Percentiles rank a stretch among this genome's conserved stretches.
phyloP scores from a whole-genome alignment of 2,888 invertebrate genomes.

The Lasioglossum zephyrum region DNA sequence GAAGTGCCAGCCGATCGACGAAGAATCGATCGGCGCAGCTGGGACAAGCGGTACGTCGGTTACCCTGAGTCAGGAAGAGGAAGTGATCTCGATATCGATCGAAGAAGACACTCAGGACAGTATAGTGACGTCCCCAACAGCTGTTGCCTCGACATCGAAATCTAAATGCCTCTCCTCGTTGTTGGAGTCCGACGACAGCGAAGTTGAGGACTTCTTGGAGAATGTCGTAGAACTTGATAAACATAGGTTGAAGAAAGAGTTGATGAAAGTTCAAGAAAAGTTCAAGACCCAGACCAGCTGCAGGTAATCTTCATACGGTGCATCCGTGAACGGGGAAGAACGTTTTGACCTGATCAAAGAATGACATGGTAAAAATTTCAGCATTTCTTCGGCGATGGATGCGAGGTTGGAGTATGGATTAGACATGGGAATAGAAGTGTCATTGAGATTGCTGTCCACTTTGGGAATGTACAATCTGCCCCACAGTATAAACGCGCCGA shows the following conservation, averaged over 20 bases:
- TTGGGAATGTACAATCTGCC: constrained; percentile 88
- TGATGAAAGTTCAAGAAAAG: constrained; percentile 47
- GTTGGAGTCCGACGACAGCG: constrained; percentile 93
- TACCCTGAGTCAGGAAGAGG: constrained; percentile 77
- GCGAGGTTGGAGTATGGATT: constrained; percentile 92
- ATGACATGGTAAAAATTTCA: constrained; percentile 59
- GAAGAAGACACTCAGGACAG: constrained; percentile 82
- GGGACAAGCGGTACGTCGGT: constrained; percentile 75
- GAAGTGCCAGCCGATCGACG: constrained; percentile 77
- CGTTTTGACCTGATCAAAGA: not conserved
- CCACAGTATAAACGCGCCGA: constrained; percentile 85
- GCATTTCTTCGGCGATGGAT: constrained; percentile 90
- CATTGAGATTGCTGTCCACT: constrained; percentile 89
- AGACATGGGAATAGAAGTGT: constrained; percentile 91
- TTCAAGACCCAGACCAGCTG: constrained; percentile 80
- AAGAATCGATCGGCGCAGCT: constrained; percentile 71
- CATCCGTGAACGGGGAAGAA: not conserved
- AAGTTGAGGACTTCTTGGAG: constrained; percentile 91
- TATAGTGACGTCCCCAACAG: constrained; percentile 70
- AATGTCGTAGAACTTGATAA: constrained; percentile 88
- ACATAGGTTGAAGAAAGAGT: constrained; percentile 86
- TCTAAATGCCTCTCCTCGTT: constrained; percentile 88
- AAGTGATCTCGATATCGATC: constrained; percentile 76
- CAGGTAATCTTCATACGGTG: constrained; percentile 69
- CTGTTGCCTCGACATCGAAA: constrained; percentile 79